phyloP scores from a whole-genome alignment of 92 coral and sea anemone genomes.

The Desmophyllum pertusum region DNA sequence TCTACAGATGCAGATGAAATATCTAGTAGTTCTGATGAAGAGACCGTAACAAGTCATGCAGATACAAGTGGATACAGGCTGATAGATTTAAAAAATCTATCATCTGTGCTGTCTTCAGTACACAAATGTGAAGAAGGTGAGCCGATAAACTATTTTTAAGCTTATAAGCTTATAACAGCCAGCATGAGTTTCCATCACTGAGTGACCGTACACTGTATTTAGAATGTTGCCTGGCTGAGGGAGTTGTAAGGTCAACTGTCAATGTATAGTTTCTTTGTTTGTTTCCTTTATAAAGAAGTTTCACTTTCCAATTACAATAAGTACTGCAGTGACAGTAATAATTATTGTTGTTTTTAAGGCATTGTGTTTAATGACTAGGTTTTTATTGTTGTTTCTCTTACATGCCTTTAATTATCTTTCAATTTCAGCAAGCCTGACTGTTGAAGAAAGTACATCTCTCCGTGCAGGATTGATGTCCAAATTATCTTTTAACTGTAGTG shows the following conservation, averaged over 20 bases:
- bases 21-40: constrained; percentile 27
- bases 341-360: constrained; percentile 21
- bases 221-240: neutral
- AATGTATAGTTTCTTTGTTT: constrained; percentile 27
- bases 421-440: too few relatives aligned
- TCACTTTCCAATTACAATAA: too few relatives aligned
- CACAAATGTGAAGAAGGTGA: constrained; percentile 52
- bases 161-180: too few relatives aligned
- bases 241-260: constrained; percentile 12
- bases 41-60: constrained; percentile 20
- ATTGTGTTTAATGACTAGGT: constrained; percentile 18
- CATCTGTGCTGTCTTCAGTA: constrained; percentile 43
- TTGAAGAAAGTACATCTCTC: too few relatives aligned
- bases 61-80: constrained; percentile 48
- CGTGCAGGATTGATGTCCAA: too few relatives aligned
- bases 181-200: too few relatives aligned
- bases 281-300: constrained; percentile 23
- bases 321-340: too few relatives aligned
- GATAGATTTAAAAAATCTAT: constrained; percentile 33
- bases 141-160: constrained; percentile 33
- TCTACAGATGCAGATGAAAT: constrained; percentile 38
- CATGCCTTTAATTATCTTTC: neutral
- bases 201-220: too few relatives aligned
- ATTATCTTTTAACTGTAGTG: neutral
- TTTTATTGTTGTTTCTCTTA: constrained; percentile 5